phyloP scores from a whole-genome alignment of 2,888 invertebrate species.

The Cataglyphis cursor region DNA sequence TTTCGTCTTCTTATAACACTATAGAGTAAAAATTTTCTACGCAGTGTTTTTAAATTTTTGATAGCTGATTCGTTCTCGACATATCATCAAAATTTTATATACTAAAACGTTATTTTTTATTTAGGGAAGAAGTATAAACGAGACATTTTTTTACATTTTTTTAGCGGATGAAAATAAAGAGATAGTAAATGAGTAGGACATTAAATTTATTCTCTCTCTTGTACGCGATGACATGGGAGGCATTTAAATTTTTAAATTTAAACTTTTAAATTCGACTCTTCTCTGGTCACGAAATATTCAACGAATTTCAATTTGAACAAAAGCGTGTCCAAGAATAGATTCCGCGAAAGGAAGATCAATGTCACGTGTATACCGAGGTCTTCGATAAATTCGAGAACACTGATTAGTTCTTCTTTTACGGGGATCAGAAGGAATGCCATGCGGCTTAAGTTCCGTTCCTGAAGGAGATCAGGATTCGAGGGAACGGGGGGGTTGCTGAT shows the following conservation, averaged over 20 bases:
- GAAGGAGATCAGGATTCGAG: slow-evolving; percentile 66
- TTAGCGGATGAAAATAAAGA: not conserved
- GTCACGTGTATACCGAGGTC: slow-evolving; percentile 20
- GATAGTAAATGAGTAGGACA: not conserved
- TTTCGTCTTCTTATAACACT: not conserved
- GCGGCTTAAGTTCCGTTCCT: slow-evolving; percentile 71
- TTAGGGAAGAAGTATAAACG: not conserved
- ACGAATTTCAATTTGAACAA: not conserved
- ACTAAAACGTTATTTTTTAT: not conserved
- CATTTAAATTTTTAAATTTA: not conserved
- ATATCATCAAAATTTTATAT: not conserved
- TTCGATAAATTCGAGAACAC: slow-evolving; percentile 59
- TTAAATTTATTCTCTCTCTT: not conserved
- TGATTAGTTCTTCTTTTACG: slow-evolving; percentile 71
- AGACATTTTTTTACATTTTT: not conserved
- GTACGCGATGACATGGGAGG: not conserved
- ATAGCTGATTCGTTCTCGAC: not conserved
- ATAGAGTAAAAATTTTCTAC: not conserved
- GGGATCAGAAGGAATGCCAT: slow-evolving; percentile 75
- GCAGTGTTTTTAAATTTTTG: not conserved
- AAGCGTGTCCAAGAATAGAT: not conserved
- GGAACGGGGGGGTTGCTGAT: slow-evolving; percentile 67
- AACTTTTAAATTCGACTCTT: not conserved
- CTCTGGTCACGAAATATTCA: not conserved
- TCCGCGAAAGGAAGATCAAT: slow-evolving; percentile 42